Base-by-base conservation (phyloP, 2,888 invertebrate genomes). In the Dasysyrphus albostriatus region DNA sequence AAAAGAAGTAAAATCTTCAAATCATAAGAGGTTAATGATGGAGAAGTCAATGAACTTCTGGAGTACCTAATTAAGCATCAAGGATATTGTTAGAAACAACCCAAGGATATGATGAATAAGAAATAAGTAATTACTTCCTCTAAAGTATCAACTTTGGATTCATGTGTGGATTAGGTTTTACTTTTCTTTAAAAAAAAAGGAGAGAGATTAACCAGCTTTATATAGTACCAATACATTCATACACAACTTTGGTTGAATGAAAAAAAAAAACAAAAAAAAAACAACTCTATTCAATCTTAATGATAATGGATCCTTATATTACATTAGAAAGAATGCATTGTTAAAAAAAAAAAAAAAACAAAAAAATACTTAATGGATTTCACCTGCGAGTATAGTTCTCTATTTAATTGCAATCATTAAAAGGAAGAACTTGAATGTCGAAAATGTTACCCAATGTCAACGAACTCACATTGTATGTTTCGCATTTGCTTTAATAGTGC, bases 21-120 rank as follows among this genome's bases (percentile, higher is more conserved):
- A 8, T 34, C 16, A n/a, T n/a, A 34, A 34, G 16, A 56, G 56
- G n/a, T 34, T 32, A 54, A 32, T n/a, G 2, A 10, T 16, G 32
- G 16, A 56, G 5, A 56, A 56, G 56, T 56, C 56, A 56, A 34
- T n/a, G 56, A 56, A 56, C 56, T 56, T 56, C 9, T 16, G 5
- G 32, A 9, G 5, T 56, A 16, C 24, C 24, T 24, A 24, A 56
- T 56, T 32, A 24, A 24, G 10, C 2, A 24, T 24, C 24, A 1
- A 19, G 19, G 12, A 32, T 56, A n/a, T n/a, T n/a, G n/a, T 56
- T 56, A 56, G 16, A 5, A 32, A 34, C 4, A 56, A 56, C 32
- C n/a, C 32, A 34, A 56, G 56, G 56, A 56, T 56, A 32, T 19
- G 5, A 42, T n/a, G 44, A 6, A 54, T 7, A n/a, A 32, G 8